Percentiles rank a stretch among this genome's conserved stretches.
phyloP scores from a whole-genome alignment of 2,888 invertebrate genomes.

The Rhopalosiphum nymphaeae region DNA sequence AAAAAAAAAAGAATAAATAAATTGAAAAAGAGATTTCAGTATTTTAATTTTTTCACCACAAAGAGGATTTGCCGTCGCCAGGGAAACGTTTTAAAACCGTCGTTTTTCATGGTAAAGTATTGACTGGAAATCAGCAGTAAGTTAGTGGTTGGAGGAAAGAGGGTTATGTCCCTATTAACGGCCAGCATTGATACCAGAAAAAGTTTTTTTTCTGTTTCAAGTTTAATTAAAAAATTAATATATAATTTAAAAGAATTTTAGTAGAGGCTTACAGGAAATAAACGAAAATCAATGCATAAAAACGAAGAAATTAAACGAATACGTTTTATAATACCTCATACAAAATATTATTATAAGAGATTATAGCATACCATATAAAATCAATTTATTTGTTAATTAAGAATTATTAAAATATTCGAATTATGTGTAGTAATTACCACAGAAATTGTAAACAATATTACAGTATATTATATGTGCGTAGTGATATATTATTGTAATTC shows the following conservation, averaged over 20 bases:
- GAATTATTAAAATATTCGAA: neutral
- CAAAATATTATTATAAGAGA: neutral
- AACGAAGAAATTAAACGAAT: neutral
- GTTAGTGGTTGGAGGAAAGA: conserved; percentile 21
- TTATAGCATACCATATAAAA: neutral
- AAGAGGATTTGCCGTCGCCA: conserved; percentile 61
- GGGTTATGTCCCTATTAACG: conserved; percentile 31
- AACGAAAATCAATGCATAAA: neutral
- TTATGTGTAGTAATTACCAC: neutral
- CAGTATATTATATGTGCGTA: neutral
- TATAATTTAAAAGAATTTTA: neutral
- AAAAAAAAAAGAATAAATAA: conserved; percentile 31
- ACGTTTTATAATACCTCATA: neutral
- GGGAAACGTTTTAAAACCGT: conserved; percentile 61
- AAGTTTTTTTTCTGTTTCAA: conserved; percentile 26
- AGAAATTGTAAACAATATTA: neutral
- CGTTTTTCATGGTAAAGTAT: conserved; percentile 41
- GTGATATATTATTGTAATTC: neutral
- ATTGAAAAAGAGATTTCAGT: conserved; percentile 52
- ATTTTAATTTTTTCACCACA: conserved; percentile 61
- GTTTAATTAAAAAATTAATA: neutral
- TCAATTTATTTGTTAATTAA: neutral
- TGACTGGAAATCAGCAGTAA: conserved; percentile 58
- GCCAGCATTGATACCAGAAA: conserved; percentile 17
- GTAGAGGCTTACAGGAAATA: neutral